A percentile compares a stretch with the other conserved stretches of the same genome.
phyloP scores from a whole-genome alignment of 2,113 vertebrate genomes.

The Piaya cayana region DNA sequence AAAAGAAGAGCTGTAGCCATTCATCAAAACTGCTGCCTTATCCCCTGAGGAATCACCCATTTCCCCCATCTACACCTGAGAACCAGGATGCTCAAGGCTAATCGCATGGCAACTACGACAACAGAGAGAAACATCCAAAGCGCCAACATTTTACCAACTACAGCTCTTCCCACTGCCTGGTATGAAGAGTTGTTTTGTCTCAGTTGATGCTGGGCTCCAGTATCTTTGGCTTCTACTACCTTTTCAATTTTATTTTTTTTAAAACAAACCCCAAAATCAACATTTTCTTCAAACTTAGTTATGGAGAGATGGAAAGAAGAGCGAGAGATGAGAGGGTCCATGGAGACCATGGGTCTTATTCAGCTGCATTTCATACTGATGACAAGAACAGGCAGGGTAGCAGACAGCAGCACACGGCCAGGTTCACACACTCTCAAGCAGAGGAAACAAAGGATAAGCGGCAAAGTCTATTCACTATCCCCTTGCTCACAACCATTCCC shows the following conservation, averaged over 20 bases:
- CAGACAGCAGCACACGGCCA: not conserved
- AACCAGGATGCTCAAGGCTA: not conserved
- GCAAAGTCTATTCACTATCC: not conserved
- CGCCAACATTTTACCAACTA: not conserved
- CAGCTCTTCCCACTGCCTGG: not conserved
- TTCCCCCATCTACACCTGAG: not conserved
- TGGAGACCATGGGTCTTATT: not conserved
- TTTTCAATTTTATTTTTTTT: not conserved
- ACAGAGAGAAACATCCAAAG: not conserved
- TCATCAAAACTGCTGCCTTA: not conserved
- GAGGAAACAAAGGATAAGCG: not conserved
- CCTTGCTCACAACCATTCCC: not conserved
- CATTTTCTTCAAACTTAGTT: not conserved
- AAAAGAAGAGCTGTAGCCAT: not conserved
- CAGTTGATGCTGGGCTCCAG: not conserved
- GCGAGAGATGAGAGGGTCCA: not conserved
- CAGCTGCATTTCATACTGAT: accelerated
- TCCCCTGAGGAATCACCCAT: not conserved
- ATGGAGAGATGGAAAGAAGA: not conserved
- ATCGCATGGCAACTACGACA: not conserved
- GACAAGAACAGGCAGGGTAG: not conserved
- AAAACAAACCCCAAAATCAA: not conserved
- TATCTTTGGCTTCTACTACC: not conserved
- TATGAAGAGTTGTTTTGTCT: not conserved
- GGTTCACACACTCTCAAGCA: accelerated